Evolutionary conservation across 2,888 invertebrate genomes (phyloP).

Genomic region (Brachylomia viminalis): DNA sequence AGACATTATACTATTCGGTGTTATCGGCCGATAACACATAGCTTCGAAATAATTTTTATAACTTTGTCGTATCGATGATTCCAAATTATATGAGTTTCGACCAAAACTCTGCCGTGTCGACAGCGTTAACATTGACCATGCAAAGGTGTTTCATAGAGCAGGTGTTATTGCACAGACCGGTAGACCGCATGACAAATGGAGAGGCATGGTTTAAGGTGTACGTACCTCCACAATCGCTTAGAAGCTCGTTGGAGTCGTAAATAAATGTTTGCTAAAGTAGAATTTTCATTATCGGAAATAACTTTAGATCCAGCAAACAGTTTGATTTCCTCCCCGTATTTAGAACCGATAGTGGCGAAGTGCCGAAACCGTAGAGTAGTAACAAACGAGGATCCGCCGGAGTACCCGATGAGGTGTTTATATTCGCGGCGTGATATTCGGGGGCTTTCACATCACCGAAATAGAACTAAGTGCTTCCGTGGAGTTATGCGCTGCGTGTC

Average conservation of each 20-base stretch:
- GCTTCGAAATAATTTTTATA: slow-evolving; percentile 2
- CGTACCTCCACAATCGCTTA: background rate
- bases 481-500: slow-evolving; percentile 75
- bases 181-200: background rate
- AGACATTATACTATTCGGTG: background rate
- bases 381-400: slow-evolving; percentile 54
- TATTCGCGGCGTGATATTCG: slow-evolving; percentile 66
- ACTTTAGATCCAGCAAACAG: slow-evolving; percentile 18
- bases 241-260: background rate
- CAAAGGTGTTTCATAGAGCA: background rate
- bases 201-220: background rate
- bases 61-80: background rate
- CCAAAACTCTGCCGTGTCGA: background rate
- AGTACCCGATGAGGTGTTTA: slow-evolving; percentile 76
- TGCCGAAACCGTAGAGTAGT: slow-evolving; percentile 52
- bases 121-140: no score
- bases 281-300: slow-evolving; percentile 4
- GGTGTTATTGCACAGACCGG: no score
- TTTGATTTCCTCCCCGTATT: slow-evolving; percentile 27
- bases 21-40: slow-evolving; percentile 20
- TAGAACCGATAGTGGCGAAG: slow-evolving; percentile 49
- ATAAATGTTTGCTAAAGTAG: background rate
- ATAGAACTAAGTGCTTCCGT: slow-evolving; percentile 86
- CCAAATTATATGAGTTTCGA: background rate
- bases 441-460: slow-evolving; percentile 76